These are phyloP conservation scores for Trichonephila inaurata DNA, from an alignment of 1,140 invertebrate genomes.

Conservation along the genomic window DNA sequence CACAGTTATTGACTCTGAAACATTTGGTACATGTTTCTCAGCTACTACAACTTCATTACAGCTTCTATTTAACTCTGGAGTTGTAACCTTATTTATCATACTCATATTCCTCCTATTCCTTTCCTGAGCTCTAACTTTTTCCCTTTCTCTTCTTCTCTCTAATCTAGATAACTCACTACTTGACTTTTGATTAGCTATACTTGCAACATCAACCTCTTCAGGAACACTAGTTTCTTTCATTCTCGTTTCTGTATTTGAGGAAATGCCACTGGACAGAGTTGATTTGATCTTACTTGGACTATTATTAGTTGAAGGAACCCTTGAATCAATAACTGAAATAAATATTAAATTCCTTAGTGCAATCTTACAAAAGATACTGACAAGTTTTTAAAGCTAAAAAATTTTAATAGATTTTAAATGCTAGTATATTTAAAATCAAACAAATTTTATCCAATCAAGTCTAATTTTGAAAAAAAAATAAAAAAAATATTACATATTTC, in stretches of 20 bases:
- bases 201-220: slow-evolving; percentile 5
- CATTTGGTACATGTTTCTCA: slow-evolving; percentile 53
- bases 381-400: too few relatives aligned
- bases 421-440: too few relatives aligned
- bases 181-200: background rate
- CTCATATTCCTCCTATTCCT: slow-evolving; percentile 61
- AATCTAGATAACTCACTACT: background rate
- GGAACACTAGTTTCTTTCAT: background rate
- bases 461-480: too few relatives aligned
- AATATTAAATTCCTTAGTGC: background rate
- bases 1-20: slow-evolving; percentile 61
- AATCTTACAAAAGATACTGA: too few relatives aligned
- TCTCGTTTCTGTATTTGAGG: slow-evolving; percentile 2
- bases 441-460: too few relatives aligned
- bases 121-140: slow-evolving; percentile 68
- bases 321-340: slow-evolving; percentile 31
- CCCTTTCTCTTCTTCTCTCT: slow-evolving; percentile 40
- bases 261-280: background rate
- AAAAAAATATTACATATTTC: too few relatives aligned
- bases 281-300: slow-evolving; percentile 58
- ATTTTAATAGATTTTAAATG: too few relatives aligned
- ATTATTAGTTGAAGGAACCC: slow-evolving; percentile 3
- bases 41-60: slow-evolving; percentile 42
- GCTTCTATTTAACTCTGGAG: slow-evolving; percentile 21
- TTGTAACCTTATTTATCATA: slow-evolving; percentile 2